A percentile compares a stretch with the other conserved stretches of the same genome.
phyloP scores from a whole-genome alignment of 2,888 invertebrate genomes.

The Macrophya alboannulata region DNA sequence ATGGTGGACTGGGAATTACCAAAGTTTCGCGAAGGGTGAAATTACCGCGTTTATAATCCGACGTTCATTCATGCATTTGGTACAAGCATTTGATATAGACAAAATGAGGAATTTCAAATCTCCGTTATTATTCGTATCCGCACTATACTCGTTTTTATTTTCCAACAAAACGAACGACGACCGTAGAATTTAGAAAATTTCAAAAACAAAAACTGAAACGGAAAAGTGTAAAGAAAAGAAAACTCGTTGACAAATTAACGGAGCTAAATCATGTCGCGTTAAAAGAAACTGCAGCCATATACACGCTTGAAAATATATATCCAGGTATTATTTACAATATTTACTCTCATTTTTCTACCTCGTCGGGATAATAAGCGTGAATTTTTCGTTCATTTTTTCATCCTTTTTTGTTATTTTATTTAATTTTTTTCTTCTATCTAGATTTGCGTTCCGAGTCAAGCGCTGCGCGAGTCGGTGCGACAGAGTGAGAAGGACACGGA shows the following conservation, averaged over 20 bases:
- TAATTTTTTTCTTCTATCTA: constrained; percentile 1
- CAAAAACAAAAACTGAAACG: background rate
- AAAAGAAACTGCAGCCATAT: background rate
- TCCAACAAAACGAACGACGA: background rate
- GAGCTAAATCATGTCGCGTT: background rate
- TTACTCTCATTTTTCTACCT: constrained; percentile 26
- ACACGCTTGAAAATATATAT: background rate
- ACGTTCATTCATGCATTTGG: constrained; percentile 23
- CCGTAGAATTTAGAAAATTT: too few species aligned
- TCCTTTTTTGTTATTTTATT: background rate
- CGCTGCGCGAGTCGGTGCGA: background rate
- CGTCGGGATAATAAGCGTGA: constrained; percentile 14
- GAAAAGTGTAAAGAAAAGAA: background rate
- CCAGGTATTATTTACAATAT: constrained; percentile 13
- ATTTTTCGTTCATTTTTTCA: background rate
- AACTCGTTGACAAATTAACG: background rate
- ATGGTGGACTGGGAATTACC: constrained; percentile 33
- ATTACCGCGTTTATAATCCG: constrained; percentile 46
- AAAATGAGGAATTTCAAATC: constrained; percentile 44
- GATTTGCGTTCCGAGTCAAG: constrained; percentile 14
- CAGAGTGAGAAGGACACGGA: background rate
- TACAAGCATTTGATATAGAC: constrained; percentile 29
- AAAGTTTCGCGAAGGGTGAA: constrained; percentile 51
- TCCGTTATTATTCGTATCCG: background rate
- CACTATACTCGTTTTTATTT: too few species aligned